These are phyloP conservation scores for Phyllostomus discolor DNA, from an alignment of 2,113 vertebrate genomes.

Conservation along the genomic window DNA sequence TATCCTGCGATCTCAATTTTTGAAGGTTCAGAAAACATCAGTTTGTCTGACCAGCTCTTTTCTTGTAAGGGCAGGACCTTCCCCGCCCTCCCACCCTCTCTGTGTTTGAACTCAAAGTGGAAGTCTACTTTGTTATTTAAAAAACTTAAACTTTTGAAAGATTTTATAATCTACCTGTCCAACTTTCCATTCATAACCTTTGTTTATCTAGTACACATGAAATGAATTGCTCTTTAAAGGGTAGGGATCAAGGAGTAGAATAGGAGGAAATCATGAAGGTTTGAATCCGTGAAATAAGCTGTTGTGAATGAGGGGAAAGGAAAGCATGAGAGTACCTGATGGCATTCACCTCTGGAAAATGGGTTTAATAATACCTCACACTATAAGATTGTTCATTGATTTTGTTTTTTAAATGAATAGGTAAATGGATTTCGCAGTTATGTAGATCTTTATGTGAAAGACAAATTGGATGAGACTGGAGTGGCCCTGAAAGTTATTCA, in stretches of 20 bases:
- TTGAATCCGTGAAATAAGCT: not conserved
- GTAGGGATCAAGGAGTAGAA: not conserved
- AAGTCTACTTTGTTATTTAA: not conserved
- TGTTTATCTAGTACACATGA: not conserved
- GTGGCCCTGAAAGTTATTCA: conserved; percentile 96
- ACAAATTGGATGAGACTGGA: conserved; percentile 97
- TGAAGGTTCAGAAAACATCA: not conserved
- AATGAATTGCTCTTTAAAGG: not conserved
- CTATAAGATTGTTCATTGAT: not conserved
- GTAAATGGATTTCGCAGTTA: conserved; percentile 96
- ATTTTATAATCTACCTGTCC: not conserved
- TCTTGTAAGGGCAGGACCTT: not conserved
- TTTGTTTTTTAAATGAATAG: conserved; percentile 76
- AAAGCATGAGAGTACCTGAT: not conserved
- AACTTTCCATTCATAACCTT: not conserved
- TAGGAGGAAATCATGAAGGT: not conserved
- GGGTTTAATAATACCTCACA: no score
- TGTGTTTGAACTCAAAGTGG: not conserved
- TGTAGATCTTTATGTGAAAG: conserved; percentile 98
- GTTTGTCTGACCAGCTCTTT: conserved; percentile 10
- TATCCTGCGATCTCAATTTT: not conserved
- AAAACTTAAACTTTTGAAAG: conserved; percentile 25
- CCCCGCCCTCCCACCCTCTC: not conserved
- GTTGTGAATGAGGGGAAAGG: not conserved
- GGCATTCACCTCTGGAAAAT: not conserved